Conservation (phyloP, 92 coral and sea anemone genomes). For the Siderastrea radians region DNA sequence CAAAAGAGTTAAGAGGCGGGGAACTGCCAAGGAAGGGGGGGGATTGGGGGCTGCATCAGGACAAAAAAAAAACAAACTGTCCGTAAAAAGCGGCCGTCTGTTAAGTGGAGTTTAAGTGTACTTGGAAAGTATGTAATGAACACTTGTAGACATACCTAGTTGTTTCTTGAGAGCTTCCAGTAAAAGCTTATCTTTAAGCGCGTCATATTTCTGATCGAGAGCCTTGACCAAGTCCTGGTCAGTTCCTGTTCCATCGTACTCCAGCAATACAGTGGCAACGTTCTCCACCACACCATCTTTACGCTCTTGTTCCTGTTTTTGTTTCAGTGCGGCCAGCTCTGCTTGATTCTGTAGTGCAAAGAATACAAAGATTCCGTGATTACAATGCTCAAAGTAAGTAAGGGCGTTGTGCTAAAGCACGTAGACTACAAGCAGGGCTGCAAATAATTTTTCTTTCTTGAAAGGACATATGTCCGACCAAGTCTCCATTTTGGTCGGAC, state of each 20-base stretch:
- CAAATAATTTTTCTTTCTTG: no score
- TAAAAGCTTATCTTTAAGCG: conserved; percentile 90
- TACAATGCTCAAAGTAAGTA: neutral
- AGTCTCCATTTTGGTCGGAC: no score
- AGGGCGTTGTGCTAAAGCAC: no score
- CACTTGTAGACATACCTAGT: conserved; percentile 59
- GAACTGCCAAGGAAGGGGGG: no score
- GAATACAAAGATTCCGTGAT: neutral
- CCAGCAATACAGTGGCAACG: conserved; percentile 85
- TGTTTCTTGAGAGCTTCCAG: conserved; percentile 94
- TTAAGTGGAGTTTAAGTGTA: no score
- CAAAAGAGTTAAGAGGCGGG: no score
- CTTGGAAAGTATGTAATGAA: no score
- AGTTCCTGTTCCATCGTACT: conserved; percentile 94
- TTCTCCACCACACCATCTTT: conserved; percentile 84
- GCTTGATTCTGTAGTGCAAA: conserved; percentile 63
- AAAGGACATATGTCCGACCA: no score
- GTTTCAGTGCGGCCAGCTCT: conserved; percentile 74
- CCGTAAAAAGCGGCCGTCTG: no score
- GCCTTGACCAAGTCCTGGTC: conserved; percentile 86
- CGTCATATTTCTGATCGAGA: conserved; percentile 90
- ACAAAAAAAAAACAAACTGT: no score
- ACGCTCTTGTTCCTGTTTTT: conserved; percentile 82
- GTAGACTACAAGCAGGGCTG: no score
- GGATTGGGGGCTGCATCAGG: no score